Evolutionary conservation across 2,888 invertebrate genomes (phyloP).

Genomic region (Odontocerum albicorne): DNA sequence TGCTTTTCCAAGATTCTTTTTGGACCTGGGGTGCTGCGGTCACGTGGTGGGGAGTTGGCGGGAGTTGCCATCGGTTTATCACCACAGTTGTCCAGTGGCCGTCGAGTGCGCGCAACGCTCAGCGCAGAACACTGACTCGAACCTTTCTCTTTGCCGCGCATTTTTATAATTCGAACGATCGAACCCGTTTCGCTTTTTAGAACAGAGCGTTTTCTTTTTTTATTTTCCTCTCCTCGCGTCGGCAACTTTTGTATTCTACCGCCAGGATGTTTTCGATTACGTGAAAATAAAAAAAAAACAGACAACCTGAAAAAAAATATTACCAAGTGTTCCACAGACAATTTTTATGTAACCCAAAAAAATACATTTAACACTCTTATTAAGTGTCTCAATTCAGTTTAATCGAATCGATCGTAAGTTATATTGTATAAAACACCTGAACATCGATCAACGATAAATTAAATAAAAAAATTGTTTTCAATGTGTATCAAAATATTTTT

Average conservation of each 20-base stretch:
- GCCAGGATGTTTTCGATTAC: constrained; percentile 9
- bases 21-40: constrained; percentile 10
- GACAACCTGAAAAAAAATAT: no score
- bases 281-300: no score
- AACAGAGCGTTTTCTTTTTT: constrained; percentile 11
- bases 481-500: no score
- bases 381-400: no score
- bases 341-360: no score
- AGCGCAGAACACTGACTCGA: constrained; percentile 3
- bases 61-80: constrained; percentile 2
- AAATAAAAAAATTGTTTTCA: no score
- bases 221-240: background rate
- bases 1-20: background rate
- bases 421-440: no score
- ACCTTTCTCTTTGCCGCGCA: constrained; percentile 22
- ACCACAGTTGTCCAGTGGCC: constrained; percentile 23
- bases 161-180: constrained; percentile 18
- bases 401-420: no score
- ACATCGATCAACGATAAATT: no score
- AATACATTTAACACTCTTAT: no score
- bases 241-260: constrained; percentile 6
- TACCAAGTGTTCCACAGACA: no score
- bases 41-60: constrained; percentile 16
- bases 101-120: constrained; percentile 19
- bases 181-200: constrained; percentile 11